A percentile compares a stretch with the other conserved stretches of the same genome.
These are phyloP conservation scores for Cyclophora punctaria DNA, from an alignment of 2,888 invertebrate species.

Conservation along the genomic window DNA sequence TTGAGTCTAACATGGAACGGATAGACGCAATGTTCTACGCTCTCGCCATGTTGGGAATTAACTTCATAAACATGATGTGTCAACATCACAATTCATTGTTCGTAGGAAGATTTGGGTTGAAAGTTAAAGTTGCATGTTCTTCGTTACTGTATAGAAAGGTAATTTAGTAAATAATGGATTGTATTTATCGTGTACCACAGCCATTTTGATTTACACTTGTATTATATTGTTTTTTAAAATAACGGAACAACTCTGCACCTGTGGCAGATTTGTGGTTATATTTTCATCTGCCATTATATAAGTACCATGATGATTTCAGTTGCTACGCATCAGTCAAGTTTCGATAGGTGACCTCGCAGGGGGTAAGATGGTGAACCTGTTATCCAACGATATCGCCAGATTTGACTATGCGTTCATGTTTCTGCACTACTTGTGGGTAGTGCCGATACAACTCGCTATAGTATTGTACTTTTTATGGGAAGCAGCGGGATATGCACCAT, in stretches of 20 bases:
- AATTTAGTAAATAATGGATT: constrained; percentile 8
- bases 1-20: constrained; percentile 38
- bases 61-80: constrained; percentile 70
- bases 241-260: neutral
- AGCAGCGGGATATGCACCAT: constrained; percentile 53
- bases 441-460: constrained; percentile 81
- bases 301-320: constrained; percentile 53
- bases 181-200: no score
- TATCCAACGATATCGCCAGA: constrained; percentile 88
- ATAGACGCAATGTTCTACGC: constrained; percentile 76
- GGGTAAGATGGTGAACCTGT: constrained; percentile 86
- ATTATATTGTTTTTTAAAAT: no score
- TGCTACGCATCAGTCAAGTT: constrained; percentile 81
- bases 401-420: constrained; percentile 84
- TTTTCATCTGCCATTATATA: neutral
- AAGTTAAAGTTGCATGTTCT: constrained; percentile 81
- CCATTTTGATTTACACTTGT: no score
- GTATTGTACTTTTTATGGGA: constrained; percentile 53
- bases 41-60: constrained; percentile 62
- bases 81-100: constrained; percentile 83
- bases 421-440: constrained; percentile 86
- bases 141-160: constrained; percentile 86
- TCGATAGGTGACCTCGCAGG: constrained; percentile 80
- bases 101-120: constrained; percentile 78
- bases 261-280: no score